Conservation (phyloP, 2,888 invertebrate genomes). For the Cataglyphis rosenhaueri region DNA sequence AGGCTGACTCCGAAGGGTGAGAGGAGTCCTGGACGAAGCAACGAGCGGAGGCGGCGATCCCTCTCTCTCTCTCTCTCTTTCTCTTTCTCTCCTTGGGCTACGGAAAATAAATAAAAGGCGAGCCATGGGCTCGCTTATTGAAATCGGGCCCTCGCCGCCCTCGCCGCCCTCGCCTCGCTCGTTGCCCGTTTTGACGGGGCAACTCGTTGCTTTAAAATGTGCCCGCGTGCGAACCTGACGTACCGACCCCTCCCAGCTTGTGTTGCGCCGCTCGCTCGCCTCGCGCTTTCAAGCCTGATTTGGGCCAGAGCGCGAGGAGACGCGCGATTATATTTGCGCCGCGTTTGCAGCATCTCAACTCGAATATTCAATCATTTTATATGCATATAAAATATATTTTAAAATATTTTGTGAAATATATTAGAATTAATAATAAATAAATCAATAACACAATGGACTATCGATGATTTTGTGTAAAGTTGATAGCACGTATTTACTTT, state of each 20-base stretch:
- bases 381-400: neutral
- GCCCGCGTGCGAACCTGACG: conserved; percentile 80
- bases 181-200: conserved; percentile 81
- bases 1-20: neutral
- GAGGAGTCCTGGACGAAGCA: conserved; percentile 3
- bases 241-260: conserved; percentile 80
- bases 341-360: neutral
- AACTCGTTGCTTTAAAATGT: conserved; percentile 72
- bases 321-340: neutral
- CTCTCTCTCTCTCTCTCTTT: conserved; percentile 44
- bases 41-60: conserved; percentile 42
- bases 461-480: neutral
- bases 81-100: conserved; percentile 52
- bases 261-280: conserved; percentile 62
- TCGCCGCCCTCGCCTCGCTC: conserved; percentile 74
- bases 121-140: conserved; percentile 76
- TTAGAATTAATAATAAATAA: neutral
- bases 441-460: neutral
- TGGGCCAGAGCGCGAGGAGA: conserved; percentile 41
- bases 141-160: conserved; percentile 81
- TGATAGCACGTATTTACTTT: neutral
- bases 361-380: neutral
- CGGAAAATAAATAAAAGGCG: conserved; percentile 70
- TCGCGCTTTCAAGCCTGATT: conserved; percentile 48
- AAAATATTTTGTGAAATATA: neutral